phyloP scores from a whole-genome alignment of 2,888 invertebrate genomes.

The Torymus texanus region DNA sequence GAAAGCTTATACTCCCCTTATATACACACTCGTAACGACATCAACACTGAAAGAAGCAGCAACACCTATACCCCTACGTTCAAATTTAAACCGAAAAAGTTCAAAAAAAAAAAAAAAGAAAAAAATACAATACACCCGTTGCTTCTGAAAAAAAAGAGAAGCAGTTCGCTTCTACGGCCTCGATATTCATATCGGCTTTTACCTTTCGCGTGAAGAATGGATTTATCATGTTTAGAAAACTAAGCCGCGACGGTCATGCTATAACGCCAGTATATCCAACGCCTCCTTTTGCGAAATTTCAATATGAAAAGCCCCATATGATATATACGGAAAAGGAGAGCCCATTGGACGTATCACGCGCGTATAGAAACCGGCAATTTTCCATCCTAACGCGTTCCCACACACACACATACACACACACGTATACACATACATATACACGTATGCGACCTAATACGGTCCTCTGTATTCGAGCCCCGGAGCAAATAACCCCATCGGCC shows the following conservation, averaged over 20 bases:
- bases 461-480: conserved; percentile 28
- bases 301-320: background rate
- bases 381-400: background rate
- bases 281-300: background rate
- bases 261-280: background rate
- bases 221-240: conserved; percentile 9
- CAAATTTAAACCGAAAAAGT: background rate
- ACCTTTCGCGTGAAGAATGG: background rate
- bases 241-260: background rate
- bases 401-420: background rate
- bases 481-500: conserved; percentile 38
- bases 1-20: no score
- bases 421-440: background rate
- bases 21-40: no score
- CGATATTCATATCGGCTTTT: conserved; percentile 9
- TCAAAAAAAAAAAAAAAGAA: no score
- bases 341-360: no score
- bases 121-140: background rate
- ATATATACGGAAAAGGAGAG: no score
- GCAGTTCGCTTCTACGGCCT: no score
- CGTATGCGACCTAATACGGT: background rate
- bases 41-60: no score
- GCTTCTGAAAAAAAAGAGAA: background rate
- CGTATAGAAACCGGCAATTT: conserved; percentile 17
- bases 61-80: background rate